phyloP scores from a whole-genome alignment of 2,797 vertebrate species.

The Siniperca undulata region DNA sequence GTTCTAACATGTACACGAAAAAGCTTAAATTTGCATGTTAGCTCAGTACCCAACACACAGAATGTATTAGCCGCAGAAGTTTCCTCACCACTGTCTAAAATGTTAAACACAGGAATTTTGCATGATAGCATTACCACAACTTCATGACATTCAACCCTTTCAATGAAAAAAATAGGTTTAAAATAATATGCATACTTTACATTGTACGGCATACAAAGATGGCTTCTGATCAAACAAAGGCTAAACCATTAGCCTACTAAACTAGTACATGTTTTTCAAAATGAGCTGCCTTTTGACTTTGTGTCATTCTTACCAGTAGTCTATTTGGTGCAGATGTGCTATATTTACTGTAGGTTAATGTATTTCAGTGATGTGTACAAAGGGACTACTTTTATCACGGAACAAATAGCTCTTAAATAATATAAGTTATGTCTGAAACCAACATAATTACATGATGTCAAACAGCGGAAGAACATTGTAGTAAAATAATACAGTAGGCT shows the following conservation, averaged over 20 bases:
- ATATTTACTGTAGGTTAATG: conserved; percentile 34
- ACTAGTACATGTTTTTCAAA: conserved; percentile 43
- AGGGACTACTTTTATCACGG: conserved; percentile 18
- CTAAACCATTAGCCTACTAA: neutral
- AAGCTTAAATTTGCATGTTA: neutral
- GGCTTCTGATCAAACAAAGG: conserved; percentile 21
- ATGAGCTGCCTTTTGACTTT: conserved; percentile 34
- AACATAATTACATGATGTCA: conserved; percentile 8
- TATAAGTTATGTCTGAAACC: conserved; percentile 15
- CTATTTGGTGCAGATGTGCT: conserved; percentile 1
- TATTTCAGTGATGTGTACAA: conserved; percentile 13
- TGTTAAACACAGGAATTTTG: neutral
- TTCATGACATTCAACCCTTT: neutral
- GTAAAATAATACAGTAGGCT: conserved; percentile 19
- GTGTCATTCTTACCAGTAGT: conserved; percentile 7
- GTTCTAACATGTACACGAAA: neutral
- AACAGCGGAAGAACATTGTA: neutral
- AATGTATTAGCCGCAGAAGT: neutral
- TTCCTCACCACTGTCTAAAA: neutral
- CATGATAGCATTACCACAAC: neutral
- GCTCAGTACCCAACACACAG: neutral
- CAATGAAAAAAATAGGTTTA: neutral
- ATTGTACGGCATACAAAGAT: conserved; percentile 4
- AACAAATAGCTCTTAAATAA: conserved; percentile 30
- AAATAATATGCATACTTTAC: conserved; percentile 2